Evolutionary conservation across 2,113 vertebrate genomes (phyloP), one percentile per base, ranked within the genome.

Genomic region (Psilopogon haemacephalus): DNA sequence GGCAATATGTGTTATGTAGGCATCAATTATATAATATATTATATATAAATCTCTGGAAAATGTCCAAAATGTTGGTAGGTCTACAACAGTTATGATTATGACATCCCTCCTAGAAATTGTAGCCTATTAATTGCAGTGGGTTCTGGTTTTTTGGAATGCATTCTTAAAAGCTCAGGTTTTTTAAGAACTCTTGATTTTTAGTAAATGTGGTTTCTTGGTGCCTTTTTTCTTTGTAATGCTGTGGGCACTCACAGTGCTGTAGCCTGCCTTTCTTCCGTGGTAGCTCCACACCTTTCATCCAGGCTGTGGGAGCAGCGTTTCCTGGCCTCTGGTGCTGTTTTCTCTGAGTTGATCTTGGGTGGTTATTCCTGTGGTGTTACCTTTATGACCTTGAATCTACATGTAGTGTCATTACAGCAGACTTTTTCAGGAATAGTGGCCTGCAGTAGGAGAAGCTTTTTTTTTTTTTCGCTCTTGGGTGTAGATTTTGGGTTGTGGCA

Each of bases 271-370:
- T 72, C 10, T 73, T 72, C 10, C 1, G 1, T 48, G 76, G 42
- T 12, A 10, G 42, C 55, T 58, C 38, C 2, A 7, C 20, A 8
- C 24, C 19, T 32, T 13, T 20, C 63, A 4, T 18, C 4, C 7
- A 3, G 48, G 26, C 2, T 28, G 70, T 0, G 2, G 62, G 30
- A 1, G 0, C 28, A 7, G 30, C 1, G 15, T 28, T 59, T 71
- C 21, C 54, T 16, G 58, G 35, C 58, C 37, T 16, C 30, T 1
- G 62, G 46, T 27, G 6, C 52, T 15, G 13, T 14, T 30, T 30
- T 37, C 33, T 28, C 30, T 17, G 38, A 2, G 1, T 7, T 8
- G 27, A 6, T 9, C 8, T 38, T 0, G 0, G 32, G 32, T 0
- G 0, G 9, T n/a, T 38, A 28, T 8, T 70, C 26, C 1, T 1